These are phyloP conservation scores for Myotis myotis DNA, from an alignment of 2,797 vertebrate genomes.

Conservation along the genomic window DNA sequence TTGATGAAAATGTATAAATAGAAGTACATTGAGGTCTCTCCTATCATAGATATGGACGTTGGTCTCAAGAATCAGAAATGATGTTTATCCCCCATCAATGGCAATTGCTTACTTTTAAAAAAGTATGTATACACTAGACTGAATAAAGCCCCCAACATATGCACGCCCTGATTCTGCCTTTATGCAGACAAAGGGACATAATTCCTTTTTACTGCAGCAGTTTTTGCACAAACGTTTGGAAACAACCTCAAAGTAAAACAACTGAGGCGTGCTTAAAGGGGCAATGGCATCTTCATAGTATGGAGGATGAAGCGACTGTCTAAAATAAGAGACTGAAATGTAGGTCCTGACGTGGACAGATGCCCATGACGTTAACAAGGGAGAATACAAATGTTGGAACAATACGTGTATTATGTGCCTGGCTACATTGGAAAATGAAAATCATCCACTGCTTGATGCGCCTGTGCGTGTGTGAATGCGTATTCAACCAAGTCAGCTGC, in stretches of 20 bases:
- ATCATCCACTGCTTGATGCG: no score
- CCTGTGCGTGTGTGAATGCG: background rate
- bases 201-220: background rate
- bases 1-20: background rate
- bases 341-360: background rate
- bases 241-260: background rate
- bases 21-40: background rate
- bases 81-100: no score
- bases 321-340: conserved; percentile 8
- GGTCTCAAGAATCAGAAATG: background rate
- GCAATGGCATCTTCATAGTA: background rate
- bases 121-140: background rate
- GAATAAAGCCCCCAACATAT: background rate
- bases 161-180: background rate
- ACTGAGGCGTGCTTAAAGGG: background rate
- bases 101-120: background rate
- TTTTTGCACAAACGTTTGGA: background rate
- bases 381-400: background rate
- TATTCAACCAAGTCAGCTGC: background rate
- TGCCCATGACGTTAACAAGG: background rate
- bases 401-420: background rate
- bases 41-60: background rate
- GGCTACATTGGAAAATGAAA: background rate
- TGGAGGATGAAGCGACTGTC: background rate
- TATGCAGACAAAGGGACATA: rapidly evolving